Percentiles rank a stretch among this genome's conserved stretches.
Conservation (phyloP, 2,113 vertebrate genomes). For the Crotalus tigris region DNA sequence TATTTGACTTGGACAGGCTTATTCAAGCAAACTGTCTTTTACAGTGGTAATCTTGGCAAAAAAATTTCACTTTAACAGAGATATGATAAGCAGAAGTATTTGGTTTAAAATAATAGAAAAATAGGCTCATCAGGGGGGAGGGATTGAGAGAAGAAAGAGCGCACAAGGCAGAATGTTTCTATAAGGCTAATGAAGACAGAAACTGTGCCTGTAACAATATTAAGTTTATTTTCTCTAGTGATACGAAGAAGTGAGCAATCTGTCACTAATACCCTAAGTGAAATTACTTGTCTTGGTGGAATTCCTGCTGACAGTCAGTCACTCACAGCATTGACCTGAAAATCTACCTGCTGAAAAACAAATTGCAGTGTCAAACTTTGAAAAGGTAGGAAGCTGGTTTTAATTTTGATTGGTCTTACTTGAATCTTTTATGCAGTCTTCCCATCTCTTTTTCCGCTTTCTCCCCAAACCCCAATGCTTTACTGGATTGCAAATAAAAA, state of each 20-base stretch:
- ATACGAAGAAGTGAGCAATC: constrained; percentile 92
- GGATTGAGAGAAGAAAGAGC: constrained; percentile 38
- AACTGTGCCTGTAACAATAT: constrained; percentile 86
- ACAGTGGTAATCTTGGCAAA: neutral
- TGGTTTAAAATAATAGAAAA: constrained; percentile 55
- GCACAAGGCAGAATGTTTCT: constrained; percentile 78
- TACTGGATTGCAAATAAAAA: constrained; percentile 28
- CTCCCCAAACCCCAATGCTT: constrained; percentile 50
- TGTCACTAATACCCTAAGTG: constrained; percentile 91
- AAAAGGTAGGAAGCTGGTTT: constrained; percentile 79
- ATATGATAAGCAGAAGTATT: constrained; percentile 61
- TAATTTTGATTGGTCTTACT: constrained; percentile 86
- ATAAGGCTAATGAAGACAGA: constrained; percentile 95
- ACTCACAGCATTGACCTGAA: constrained; percentile 79
- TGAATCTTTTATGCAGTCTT: constrained; percentile 73
- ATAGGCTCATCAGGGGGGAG: constrained; percentile 56
- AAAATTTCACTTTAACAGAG: constrained; percentile 26
- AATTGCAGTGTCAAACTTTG: constrained; percentile 87
- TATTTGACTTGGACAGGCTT: neutral
- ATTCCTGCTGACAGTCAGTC: constrained; percentile 86
- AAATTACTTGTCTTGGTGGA: constrained; percentile 92
- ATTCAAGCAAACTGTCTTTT: neutral
- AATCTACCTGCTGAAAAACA: constrained; percentile 91
- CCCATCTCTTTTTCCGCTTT: constrained; percentile 2
- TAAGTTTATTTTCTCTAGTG: constrained; percentile 88